These are phyloP conservation scores for Philereme vetulata DNA, from an alignment of 2,888 invertebrate genomes.

Conservation along the genomic window DNA sequence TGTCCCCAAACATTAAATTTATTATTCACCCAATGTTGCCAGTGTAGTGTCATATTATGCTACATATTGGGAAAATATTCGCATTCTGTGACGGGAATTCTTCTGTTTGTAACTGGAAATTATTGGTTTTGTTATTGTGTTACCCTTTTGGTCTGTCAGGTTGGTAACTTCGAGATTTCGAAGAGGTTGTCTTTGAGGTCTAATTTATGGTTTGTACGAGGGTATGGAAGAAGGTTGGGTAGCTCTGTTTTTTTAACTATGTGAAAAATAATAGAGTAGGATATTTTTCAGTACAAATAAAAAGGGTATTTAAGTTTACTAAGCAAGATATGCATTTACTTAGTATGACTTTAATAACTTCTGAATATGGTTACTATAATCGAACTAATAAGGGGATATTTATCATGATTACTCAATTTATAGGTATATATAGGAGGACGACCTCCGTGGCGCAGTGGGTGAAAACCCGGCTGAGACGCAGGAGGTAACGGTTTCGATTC, in stretches of 20 bases:
- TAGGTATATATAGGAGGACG: too few relatives aligned
- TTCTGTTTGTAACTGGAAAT: conserved; percentile 43
- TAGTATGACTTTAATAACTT: too few relatives aligned
- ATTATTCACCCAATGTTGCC: conserved; percentile 79
- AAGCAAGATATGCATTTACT: too few relatives aligned
- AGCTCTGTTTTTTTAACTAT: conserved; percentile 10
- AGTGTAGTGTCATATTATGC: conserved; percentile 80
- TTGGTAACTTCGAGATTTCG: conserved; percentile 18
- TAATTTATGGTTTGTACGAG: conserved; percentile 20
- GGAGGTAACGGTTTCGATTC: too few relatives aligned
- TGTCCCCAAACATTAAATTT: conserved; percentile 70
- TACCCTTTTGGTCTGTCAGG: conserved; percentile 32
- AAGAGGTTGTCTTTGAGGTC: conserved; percentile 9
- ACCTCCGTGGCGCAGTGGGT: too few relatives aligned
- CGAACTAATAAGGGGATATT: too few relatives aligned
- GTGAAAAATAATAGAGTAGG: too few relatives aligned
- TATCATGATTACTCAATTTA: too few relatives aligned
- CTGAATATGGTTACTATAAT: too few relatives aligned
- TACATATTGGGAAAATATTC: conserved; percentile 78
- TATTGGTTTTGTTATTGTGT: conserved; percentile 40
- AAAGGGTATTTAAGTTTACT: too few relatives aligned
- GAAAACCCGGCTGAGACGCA: too few relatives aligned
- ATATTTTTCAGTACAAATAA: too few relatives aligned
- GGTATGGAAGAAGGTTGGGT: conserved; percentile 15
- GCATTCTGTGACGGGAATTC: conserved; percentile 70